Percentiles rank a stretch among this genome's conserved stretches.
Evolutionary conservation across 2,113 vertebrate species (phyloP).

Genomic region (Apeltes quadracus): DNA sequence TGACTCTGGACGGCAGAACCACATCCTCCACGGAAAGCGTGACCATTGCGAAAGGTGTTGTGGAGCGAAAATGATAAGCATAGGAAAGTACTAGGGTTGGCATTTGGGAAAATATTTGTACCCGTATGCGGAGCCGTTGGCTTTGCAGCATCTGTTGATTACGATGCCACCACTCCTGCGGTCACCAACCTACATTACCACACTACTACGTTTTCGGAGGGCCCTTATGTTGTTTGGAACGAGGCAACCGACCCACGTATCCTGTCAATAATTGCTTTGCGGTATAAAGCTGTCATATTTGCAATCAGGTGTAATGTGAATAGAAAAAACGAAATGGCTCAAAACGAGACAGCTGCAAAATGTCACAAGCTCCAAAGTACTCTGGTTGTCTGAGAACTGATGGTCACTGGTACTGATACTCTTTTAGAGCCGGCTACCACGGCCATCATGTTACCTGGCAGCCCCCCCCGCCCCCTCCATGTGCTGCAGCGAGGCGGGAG

Average conservation of each 20-base stretch:
- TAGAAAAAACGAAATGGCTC: background rate
- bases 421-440: slow-evolving; percentile 23
- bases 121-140: background rate
- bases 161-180: slow-evolving; percentile 6
- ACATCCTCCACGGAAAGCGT: slow-evolving; percentile 67
- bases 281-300: slow-evolving; percentile 29
- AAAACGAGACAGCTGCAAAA: background rate
- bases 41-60: slow-evolving; percentile 43
- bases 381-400: slow-evolving; percentile 4
- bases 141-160: slow-evolving; percentile 8
- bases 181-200: slow-evolving; percentile 11
- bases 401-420: slow-evolving; percentile 5
- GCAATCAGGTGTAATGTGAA: slow-evolving; percentile 21
- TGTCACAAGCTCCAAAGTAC: background rate
- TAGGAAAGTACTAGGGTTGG: background rate
- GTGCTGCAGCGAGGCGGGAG: slow-evolving; percentile 35
- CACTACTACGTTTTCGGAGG: slow-evolving; percentile 10
- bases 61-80: slow-evolving; percentile 42
- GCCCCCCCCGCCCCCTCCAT: slow-evolving; percentile 1
- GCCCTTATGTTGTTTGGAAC: slow-evolving; percentile 1
- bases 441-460: slow-evolving; percentile 14
- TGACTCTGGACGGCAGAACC: slow-evolving; percentile 57
- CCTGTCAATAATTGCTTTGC: slow-evolving; percentile 22
- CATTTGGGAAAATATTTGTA: slow-evolving; percentile 39
- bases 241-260: slow-evolving; percentile 8